Conservation (phyloP, 2,797 vertebrate genomes). For the Lerista edwardsae region DNA sequence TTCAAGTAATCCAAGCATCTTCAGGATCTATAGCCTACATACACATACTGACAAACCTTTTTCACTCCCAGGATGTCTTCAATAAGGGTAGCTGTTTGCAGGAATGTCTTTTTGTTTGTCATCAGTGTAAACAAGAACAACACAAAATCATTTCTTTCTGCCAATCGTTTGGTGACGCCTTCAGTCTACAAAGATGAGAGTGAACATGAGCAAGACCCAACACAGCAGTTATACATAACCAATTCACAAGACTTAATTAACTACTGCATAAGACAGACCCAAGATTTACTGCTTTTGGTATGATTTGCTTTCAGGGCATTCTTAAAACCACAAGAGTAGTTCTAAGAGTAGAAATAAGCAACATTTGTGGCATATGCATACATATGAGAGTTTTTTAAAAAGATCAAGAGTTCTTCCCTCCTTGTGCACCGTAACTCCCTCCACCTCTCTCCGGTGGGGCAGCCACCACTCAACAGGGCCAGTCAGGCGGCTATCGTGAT, state of each 20-base stretch:
- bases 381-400: too few species aligned
- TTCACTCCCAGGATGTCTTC: slow-evolving; percentile 97
- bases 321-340: neutral
- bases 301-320: neutral
- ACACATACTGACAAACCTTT: slow-evolving; percentile 83
- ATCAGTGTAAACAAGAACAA: slow-evolving; percentile 96
- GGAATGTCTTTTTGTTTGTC: slow-evolving; percentile 98
- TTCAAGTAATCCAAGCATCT: neutral
- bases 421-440: neutral
- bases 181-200: slow-evolving; percentile 82
- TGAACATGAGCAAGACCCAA: slow-evolving; percentile 34
- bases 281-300: neutral
- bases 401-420: too few species aligned
- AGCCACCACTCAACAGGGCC: neutral
- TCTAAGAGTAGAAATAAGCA: too few species aligned
- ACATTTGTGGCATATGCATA: too few species aligned
- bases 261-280: neutral
- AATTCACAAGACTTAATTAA: neutral
- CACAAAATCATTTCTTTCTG: slow-evolving; percentile 95
- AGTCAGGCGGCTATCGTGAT: too few species aligned
- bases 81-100: slow-evolving; percentile 96
- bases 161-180: slow-evolving; percentile 92
- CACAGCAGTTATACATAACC: neutral
- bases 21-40: neutral
- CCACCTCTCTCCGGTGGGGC: neutral